Base-by-base conservation (phyloP, 2,113 vertebrate species). In the Oncorhynchus kisutch region DNA sequence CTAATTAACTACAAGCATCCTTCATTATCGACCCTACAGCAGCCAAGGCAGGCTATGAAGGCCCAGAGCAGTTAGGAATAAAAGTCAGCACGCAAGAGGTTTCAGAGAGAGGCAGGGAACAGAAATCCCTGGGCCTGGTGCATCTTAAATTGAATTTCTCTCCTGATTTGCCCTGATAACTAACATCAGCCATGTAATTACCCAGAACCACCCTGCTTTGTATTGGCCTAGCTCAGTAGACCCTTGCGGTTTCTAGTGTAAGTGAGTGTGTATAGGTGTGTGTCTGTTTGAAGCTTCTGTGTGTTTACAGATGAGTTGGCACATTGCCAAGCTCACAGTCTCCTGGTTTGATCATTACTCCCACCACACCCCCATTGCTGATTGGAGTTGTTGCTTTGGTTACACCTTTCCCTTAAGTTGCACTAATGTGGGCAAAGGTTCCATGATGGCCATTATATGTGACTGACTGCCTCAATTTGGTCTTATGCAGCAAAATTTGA, bases 1-100 rank as follows among this genome's bases (percentile, higher is more conserved):
- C 82, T 82, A 86, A 87, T 88, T 86, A 90, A 86, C 83, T 80
- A 75, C 71, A 79, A 71, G 27, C 84, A 86, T 85, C 82, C 81
- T 85, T 88, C 86, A 75, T 78, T 76, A 88, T 86, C 64, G 81
- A 88, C 78, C 78, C 51, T 54, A 49, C 12, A 67, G 67, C 82
- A 82, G 78, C 66, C 78, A 72, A 72, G 22, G 27, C 45, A 71
- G 71, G 81, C 57, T 25, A 60, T n/a, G 5, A 69, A 75, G 81
- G 78, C 75, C 80, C 81, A 73, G 73, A 75, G 71, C 65, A 69
- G 72, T 85, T 71, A 77, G 77, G 57, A 78, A 72, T 71, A 73
- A 13, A n/a, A 57, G 80, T 82, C 80, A 81, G 73, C 71, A 82
- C 59, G 67, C 20, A 59, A 60, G 45, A 25, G 7, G 65, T 31